Evolutionary conservation across 1,140 invertebrate genomes (phyloP).

Genomic region (Diachasma alloeum): DNA sequence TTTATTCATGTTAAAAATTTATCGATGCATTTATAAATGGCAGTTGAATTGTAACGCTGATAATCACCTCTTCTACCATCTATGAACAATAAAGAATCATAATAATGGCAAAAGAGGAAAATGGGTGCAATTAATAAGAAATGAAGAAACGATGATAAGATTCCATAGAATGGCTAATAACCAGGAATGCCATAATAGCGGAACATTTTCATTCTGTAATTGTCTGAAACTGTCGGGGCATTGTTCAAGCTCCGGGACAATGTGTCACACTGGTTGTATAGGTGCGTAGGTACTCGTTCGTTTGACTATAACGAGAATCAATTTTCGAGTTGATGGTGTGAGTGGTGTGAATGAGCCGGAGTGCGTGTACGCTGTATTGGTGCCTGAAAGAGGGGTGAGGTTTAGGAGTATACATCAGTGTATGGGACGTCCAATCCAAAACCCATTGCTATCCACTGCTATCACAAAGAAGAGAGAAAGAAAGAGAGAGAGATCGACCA

Average conservation of each 20-base stretch:
- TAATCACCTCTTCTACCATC: neutral
- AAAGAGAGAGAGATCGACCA: neutral
- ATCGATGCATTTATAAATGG: neutral
- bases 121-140: no score
- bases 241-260: neutral
- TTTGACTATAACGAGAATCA: neutral
- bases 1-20: neutral
- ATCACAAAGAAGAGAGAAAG: no score
- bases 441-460: neutral
- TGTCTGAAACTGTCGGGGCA: neutral
- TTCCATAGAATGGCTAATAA: neutral
- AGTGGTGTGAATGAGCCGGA: neutral
- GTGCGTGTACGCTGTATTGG: neutral
- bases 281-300: neutral
- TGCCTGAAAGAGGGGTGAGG: neutral
- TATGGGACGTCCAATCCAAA: conserved; percentile 27
- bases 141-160: no score
- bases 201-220: no score
- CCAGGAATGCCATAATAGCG: no score
- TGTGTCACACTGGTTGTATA: neutral
- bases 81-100: neutral
- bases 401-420: conserved; percentile 30
- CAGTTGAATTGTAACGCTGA: neutral
- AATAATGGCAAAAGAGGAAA: no score
- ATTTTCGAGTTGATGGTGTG: neutral